A percentile compares a stretch with the other conserved stretches of the same genome.
These are phyloP conservation scores for Romanogobio albipinnatus DNA, from an alignment of 2,113 vertebrate genomes.

Conservation along the genomic window DNA sequence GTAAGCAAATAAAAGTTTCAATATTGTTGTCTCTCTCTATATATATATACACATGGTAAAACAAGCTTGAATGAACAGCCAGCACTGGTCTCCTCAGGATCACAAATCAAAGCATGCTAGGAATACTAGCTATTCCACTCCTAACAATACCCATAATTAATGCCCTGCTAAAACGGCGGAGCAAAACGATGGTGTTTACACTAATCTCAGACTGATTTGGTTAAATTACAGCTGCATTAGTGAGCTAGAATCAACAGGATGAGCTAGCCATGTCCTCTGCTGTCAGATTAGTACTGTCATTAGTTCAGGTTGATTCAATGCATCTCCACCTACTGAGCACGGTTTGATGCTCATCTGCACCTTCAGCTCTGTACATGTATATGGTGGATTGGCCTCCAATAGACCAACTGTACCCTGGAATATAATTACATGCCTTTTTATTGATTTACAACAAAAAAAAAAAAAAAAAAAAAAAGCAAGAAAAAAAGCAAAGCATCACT, in stretches of 20 bases:
- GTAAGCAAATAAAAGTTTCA: conserved; percentile 46
- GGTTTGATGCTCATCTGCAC: conserved; percentile 39
- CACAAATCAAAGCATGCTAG: conserved; percentile 27
- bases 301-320: conserved; percentile 6
- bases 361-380: conserved; percentile 29
- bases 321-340: conserved; percentile 29
- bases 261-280: neutral
- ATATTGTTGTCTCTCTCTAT: conserved; percentile 2
- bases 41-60: conserved; percentile 44
- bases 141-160: conserved; percentile 9
- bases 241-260: conserved; percentile 31
- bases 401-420: conserved; percentile 39
- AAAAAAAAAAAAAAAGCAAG: neutral
- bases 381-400: neutral
- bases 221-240: conserved; percentile 26
- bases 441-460: conserved; percentile 48
- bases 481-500: conserved; percentile 15
- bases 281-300: conserved; percentile 18
- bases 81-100: conserved; percentile 16
- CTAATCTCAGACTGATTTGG: conserved; percentile 39
- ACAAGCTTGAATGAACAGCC: conserved; percentile 25
- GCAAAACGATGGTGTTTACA: conserved; percentile 18
- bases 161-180: conserved; percentile 18
- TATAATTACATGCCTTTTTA: conserved; percentile 14
- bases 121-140: conserved; percentile 27